Evolutionary conservation across 2,113 vertebrate genomes (phyloP).

Genomic region (Calonectris borealis): DNA sequence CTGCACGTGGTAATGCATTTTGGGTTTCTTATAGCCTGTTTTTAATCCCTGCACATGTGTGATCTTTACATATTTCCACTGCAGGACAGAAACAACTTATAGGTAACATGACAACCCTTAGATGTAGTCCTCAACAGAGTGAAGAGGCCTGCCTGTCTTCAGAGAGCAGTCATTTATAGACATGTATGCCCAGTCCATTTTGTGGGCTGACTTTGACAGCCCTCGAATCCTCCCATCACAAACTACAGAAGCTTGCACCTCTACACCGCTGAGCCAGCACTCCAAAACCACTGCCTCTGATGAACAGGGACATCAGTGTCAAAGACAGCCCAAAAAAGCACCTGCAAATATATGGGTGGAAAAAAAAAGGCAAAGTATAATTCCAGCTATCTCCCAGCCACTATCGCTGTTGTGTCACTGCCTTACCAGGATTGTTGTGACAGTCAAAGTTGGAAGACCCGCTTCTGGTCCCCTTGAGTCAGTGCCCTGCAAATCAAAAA

Average conservation of each 20-base stretch:
- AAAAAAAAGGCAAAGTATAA: not conserved
- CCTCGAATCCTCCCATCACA: not conserved
- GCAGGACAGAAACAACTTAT: not conserved
- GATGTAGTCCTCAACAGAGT: not conserved
- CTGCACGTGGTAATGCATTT: not conserved
- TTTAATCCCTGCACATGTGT: not conserved
- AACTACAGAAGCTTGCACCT: not conserved
- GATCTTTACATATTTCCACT: not conserved
- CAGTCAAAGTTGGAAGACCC: slow-evolving; percentile 64
- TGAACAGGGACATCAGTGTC: fast-evolving
- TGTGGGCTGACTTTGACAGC: not conserved
- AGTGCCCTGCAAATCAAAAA: not conserved
- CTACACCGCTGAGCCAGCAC: not conserved
- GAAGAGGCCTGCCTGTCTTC: not conserved
- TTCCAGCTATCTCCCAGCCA: not conserved
- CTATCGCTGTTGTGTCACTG: fast-evolving
- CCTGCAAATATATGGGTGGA: fast-evolving
- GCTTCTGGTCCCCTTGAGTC: not conserved
- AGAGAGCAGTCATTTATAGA: not conserved
- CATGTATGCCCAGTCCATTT: not conserved
- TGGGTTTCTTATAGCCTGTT: not conserved
- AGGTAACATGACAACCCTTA: too few species aligned
- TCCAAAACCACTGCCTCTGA: not conserved
- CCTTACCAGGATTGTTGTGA: slow-evolving; percentile 85
- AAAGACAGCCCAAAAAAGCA: not conserved